Base-by-base conservation (phyloP, 2,797 vertebrate species). In the Craterocephalus amniculus region DNA sequence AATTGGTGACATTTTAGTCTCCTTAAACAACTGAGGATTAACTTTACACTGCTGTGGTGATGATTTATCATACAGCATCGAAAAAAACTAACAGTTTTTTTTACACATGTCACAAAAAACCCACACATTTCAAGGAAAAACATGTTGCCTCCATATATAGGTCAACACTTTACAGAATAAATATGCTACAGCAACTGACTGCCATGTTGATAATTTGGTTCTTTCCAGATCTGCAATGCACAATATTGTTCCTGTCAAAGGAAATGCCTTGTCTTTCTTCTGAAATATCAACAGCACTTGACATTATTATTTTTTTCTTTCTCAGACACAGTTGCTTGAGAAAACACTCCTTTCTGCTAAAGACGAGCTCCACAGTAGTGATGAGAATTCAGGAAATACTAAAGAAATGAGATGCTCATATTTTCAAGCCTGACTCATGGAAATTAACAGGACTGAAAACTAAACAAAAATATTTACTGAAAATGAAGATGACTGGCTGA, bases 31-130 rank as follows among this genome's bases (percentile, higher is more conserved):
- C 6, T 54, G 16, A 29, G 34, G n/a, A 24, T 12, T 12, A 16
- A 2, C 11, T 14, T 61, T 65, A n/a, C n/a, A 27, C 51, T 83
- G 59, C 29, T 14, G 4, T 63, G 62, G 76, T 75, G 64, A 72
- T 40, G 70, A 26, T 55, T 18, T 20, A 6, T 9, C 14, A 13
- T 12, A 22, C 43, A 5, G 43, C 12, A 6, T 43, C 12, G 22
- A 54, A 35, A 71, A 20, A 31, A 67, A 22, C 34, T 48, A 24
- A 72, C 18, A 73, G 58, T 5, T 58, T 22, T 45, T 63, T 16
- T 54, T 13, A 48, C 13, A 45, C 16, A n/a, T 49, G 24, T 36
- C 34, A 48, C 22, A 36, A 38, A 18, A 59, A 24, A 24, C n/a
- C 57, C 34, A 35, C 34, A 35, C 34, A 2, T 59, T 13, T 32